A percentile compares a stretch with the other conserved stretches of the same genome.
Evolutionary conservation across 2,888 invertebrate species (phyloP).

Genomic region (Bimastos eiseni): DNA sequence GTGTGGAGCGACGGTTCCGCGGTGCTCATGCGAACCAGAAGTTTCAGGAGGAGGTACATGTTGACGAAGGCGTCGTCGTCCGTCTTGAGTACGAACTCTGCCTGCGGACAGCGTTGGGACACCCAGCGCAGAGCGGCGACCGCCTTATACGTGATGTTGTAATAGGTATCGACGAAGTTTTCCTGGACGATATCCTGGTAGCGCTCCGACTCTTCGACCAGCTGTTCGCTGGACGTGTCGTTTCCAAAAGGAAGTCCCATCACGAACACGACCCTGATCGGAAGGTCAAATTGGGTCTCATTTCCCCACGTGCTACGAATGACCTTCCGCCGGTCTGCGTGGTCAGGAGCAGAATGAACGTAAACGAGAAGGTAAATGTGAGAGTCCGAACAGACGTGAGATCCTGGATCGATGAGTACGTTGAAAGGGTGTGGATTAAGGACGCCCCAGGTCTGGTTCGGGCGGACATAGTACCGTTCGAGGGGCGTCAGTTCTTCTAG

Average conservation of each 20-base stretch:
- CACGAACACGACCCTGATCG: conserved; percentile 57
- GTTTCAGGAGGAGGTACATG: conserved; percentile 61
- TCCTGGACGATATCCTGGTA: conserved; percentile 60
- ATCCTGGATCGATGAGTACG: background rate
- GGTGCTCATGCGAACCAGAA: conserved; percentile 35
- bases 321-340: conserved; percentile 56
- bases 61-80: conserved; percentile 65
- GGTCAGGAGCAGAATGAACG: conserved; percentile 57
- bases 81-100: conserved; percentile 61
- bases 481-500: background rate
- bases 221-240: conserved; percentile 45
- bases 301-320: conserved; percentile 60
- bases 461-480: background rate
- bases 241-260: conserved; percentile 31
- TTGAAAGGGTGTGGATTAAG: background rate
- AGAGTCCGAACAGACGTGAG: background rate
- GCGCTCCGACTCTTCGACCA: conserved; percentile 52
- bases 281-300: conserved; percentile 48
- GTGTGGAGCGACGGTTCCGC: background rate
- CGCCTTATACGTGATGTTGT: conserved; percentile 63
- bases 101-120: conserved; percentile 55
- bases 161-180: conserved; percentile 62
- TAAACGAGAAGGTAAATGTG: conserved; percentile 53
- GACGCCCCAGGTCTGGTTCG: background rate
- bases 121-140: conserved; percentile 63